Base-by-base conservation (phyloP, 2,888 invertebrate genomes). In the Drosophila incognita region DNA sequence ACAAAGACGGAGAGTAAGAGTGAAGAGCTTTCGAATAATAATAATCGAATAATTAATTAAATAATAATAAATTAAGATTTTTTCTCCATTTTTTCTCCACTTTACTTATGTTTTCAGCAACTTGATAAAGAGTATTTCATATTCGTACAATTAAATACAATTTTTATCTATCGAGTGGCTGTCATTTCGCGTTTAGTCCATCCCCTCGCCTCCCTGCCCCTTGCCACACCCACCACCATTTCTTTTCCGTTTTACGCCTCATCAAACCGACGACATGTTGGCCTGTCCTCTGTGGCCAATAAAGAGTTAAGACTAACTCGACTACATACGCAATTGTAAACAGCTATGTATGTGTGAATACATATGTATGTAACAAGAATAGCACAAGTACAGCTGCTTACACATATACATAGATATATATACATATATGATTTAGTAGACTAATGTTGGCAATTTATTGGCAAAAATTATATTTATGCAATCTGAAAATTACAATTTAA, bases 191-290 rank as follows among this genome's bases (percentile, higher is more conserved):
- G 21, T 5, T 33, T 33, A 33, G 18, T 31, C 31, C 21, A 48
- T 36, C 29, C 36, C 18, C 21, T 7, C 10, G 13, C 27, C 27
- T 8, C 8, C 33, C 33, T 33, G 11, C 33, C 13, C 4, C 11
- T 31, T 10, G 0, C 1, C 11, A 5, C 21, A 4, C 1, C 24
- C 18, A 6, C 18, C 24, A 2, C 4, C 46, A 24, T 8, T 60
- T 21, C 10, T 21, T 24, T 35, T 21, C 0, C 18, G 35, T 63
- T 75, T 70, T 57, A 64, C 71, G 77, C 63, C 71, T 64, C 76
- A 70, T 74, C 60, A 70, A 64, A 71, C 48, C 48, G 46, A 51
- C 42, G 40, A 62, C 54, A 54, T 70, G 62, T 70, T 46, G 58
- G 42, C 62, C 38, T 35, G 31, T 60, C 63, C 63, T 57, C 46